Evolutionary conservation across 2,888 invertebrate species (phyloP).

Genomic region (Dastarcus helophoroides): DNA sequence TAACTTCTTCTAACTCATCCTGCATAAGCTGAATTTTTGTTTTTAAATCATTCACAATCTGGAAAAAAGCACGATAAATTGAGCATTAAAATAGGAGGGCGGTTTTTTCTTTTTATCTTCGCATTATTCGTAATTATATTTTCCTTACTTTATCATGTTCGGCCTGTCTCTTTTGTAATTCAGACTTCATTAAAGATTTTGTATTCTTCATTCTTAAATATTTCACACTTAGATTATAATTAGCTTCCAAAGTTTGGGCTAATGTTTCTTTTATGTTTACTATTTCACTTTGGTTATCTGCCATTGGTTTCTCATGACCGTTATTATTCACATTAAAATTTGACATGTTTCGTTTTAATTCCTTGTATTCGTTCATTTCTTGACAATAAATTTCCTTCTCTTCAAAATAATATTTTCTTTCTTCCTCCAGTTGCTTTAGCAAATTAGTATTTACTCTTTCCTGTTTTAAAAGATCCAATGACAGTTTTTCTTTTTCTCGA

Average conservation of each 20-base stretch:
- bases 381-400: conserved; percentile 44
- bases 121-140: not conserved
- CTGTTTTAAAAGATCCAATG: conserved; percentile 38
- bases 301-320: conserved; percentile 13
- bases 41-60: conserved; percentile 28
- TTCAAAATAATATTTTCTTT: conserved; percentile 42
- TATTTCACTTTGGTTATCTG: conserved; percentile 30
- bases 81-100: not conserved
- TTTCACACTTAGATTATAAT: conserved; percentile 37
- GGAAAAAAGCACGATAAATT: conserved; percentile 15
- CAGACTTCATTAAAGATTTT: conserved; percentile 29
- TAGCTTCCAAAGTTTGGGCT: conserved; percentile 33
- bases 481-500: conserved; percentile 42
- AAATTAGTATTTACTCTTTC: conserved; percentile 39
- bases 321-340: conserved; percentile 15
- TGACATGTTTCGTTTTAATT: conserved; percentile 25
- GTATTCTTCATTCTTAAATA: conserved; percentile 37
- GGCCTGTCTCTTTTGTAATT: conserved; percentile 25
- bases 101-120: conserved; percentile 2
- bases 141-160: conserved; percentile 27
- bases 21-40: conserved; percentile 27
- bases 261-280: conserved; percentile 31
- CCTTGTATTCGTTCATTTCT: conserved; percentile 37
- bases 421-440: conserved; percentile 43
- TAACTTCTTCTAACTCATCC: conserved; percentile 26